phyloP scores from a whole-genome alignment of 2,113 vertebrate genomes.

The Pteronura brasiliensis region DNA sequence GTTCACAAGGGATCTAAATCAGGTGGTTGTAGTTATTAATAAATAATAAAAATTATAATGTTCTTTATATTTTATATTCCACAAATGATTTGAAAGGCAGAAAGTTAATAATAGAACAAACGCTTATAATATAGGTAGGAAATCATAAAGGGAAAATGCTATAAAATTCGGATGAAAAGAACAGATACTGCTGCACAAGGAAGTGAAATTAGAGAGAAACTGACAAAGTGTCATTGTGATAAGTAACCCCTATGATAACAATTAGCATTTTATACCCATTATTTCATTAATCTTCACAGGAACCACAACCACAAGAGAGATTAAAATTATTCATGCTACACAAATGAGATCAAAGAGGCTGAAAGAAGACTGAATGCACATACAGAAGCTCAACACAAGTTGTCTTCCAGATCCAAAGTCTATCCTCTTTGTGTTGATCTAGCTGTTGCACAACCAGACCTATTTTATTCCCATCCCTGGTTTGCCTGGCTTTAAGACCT shows the following conservation, averaged over 20 bases:
- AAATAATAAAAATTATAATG: constrained; percentile 7
- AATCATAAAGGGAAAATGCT: neutral
- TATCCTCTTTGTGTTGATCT: neutral
- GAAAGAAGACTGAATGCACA: neutral
- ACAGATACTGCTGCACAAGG: neutral
- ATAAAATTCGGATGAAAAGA: neutral
- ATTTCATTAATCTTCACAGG: neutral
- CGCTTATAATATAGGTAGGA: neutral
- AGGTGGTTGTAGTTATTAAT: neutral
- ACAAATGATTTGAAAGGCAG: neutral
- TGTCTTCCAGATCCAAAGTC: neutral
- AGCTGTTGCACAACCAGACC: neutral
- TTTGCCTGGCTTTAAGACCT: neutral
- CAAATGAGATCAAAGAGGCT: neutral
- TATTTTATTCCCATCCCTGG: neutral
- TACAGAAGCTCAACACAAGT: neutral
- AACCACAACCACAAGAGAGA: neutral
- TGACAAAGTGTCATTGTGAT: neutral
- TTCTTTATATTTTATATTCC: neutral
- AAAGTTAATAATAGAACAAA: neutral
- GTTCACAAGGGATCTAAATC: neutral
- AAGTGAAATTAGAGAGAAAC: neutral
- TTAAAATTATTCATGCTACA: neutral
- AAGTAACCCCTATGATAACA: neutral
- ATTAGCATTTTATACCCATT: neutral